Percentiles rank a stretch among this genome's conserved stretches.
Conservation (phyloP, 2,113 vertebrate species). For the Mustelus asterias region DNA sequence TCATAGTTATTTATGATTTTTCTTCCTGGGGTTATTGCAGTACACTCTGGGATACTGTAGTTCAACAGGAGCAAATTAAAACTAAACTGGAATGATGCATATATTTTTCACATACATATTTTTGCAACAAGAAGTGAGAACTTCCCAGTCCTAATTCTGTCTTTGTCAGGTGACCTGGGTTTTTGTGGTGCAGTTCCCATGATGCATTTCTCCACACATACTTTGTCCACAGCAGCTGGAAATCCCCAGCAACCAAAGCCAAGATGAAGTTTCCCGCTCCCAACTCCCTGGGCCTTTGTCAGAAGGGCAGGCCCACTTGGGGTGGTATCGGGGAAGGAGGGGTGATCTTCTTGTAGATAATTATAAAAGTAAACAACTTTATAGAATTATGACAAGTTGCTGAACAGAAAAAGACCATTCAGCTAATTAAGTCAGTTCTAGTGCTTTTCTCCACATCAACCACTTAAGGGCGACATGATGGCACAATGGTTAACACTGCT, state of each 20-base stretch:
- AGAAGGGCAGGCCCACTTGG: background rate
- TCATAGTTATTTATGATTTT: background rate
- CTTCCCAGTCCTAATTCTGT: slow-evolving; percentile 1
- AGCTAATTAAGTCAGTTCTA: background rate
- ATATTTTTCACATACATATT: background rate
- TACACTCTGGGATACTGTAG: background rate
- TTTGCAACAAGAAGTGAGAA: slow-evolving; percentile 14
- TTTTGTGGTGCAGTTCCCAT: background rate
- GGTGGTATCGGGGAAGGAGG: background rate
- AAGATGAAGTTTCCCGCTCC: background rate
- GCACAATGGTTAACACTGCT: no score
- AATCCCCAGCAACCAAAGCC: background rate
- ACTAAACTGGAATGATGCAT: background rate
- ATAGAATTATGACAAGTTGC: background rate
- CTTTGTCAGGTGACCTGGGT: slow-evolving; percentile 17
- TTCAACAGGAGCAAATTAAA: background rate
- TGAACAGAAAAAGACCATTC: background rate
- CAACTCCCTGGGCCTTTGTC: background rate
- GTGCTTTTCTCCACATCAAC: background rate
- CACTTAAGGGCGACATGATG: background rate
- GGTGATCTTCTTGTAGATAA: background rate
- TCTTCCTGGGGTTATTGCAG: background rate
- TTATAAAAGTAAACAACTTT: background rate
- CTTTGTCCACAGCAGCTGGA: background rate
- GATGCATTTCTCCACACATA: background rate